These are phyloP conservation scores for Sterrhoptilus dennistouni DNA, from an alignment of 2,113 vertebrate species.

Conservation along the genomic window DNA sequence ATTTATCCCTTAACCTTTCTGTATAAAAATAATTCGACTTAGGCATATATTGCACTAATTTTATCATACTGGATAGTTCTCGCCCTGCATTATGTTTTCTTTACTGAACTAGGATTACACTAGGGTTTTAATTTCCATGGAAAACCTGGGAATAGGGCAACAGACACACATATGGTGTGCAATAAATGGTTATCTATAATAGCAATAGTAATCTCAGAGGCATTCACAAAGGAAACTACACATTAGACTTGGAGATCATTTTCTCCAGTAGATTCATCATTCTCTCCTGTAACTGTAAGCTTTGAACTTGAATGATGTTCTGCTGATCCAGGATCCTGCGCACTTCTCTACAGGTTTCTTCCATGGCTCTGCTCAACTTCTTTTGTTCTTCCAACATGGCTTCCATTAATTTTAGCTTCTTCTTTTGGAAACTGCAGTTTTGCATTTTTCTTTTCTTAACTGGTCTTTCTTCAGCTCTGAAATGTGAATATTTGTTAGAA, in stretches of 20 bases:
- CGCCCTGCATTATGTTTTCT: conserved; percentile 13
- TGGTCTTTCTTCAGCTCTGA: conserved; percentile 84
- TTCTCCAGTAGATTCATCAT: conserved; percentile 98
- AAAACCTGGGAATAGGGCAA: conserved; percentile 56
- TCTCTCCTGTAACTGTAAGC: conserved; percentile 93
- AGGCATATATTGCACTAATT: conserved; percentile 65
- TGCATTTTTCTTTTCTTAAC: conserved; percentile 81
- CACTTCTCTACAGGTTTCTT: conserved; percentile 92
- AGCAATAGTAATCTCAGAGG: conserved; percentile 45
- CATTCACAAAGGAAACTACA: conserved; percentile 60
- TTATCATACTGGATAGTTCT: conserved; percentile 30
- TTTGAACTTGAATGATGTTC: conserved; percentile 93
- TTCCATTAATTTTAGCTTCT: conserved; percentile 91
- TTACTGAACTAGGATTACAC: conserved; percentile 53
- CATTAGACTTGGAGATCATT: conserved; percentile 82
- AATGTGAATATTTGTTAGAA: conserved; percentile 23
- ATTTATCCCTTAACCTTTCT: conserved; percentile 27
- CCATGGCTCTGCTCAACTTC: conserved; percentile 86
- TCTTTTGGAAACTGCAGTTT: conserved; percentile 81
- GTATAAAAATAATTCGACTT: conserved; percentile 66
- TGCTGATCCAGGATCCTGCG: conserved; percentile 93
- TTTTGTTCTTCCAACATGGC: conserved; percentile 92
- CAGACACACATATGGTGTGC: conserved; percentile 61
- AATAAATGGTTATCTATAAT: conserved; percentile 45
- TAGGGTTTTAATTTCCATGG: conserved; percentile 46